Evolutionary conservation across 2,113 vertebrate species (phyloP).

Genomic region (Dicentrarchus labrax): DNA sequence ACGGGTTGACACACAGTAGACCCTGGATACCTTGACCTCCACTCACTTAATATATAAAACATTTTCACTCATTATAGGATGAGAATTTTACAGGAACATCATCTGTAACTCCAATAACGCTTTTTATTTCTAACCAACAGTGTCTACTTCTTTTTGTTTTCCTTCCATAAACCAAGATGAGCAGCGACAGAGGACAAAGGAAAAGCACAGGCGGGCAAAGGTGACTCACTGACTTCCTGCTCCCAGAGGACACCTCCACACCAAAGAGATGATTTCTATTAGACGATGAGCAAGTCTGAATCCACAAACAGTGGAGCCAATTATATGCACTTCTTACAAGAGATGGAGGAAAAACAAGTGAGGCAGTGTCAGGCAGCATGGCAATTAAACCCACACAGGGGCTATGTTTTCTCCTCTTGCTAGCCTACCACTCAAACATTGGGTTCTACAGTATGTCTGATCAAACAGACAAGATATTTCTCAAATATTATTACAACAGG

Average conservation of each 20-base stretch:
- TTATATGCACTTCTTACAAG: constrained; percentile 74
- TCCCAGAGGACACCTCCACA: constrained; percentile 78
- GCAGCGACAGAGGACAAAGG: constrained; percentile 63
- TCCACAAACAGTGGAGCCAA: constrained; percentile 77
- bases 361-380: constrained; percentile 66
- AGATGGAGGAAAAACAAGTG: constrained; percentile 70
- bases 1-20: neutral
- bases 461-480: constrained; percentile 58
- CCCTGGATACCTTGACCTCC: constrained; percentile 2
- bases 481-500: constrained; percentile 65
- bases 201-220: constrained; percentile 60
- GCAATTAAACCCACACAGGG: constrained; percentile 79
- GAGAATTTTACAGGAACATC: constrained; percentile 9
- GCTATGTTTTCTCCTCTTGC: constrained; percentile 60
- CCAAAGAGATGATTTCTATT: constrained; percentile 77
- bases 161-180: constrained; percentile 51
- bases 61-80: constrained; percentile 28
- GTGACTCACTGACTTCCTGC: constrained; percentile 74
- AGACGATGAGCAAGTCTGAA: constrained; percentile 72
- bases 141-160: constrained; percentile 22
- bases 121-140: constrained; percentile 18
- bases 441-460: constrained; percentile 45
- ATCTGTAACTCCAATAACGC: constrained; percentile 8
- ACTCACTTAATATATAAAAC: constrained; percentile 1
- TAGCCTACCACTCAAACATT: constrained; percentile 58